Evolutionary conservation across 1,140 invertebrate species (phyloP), one percentile per base, ranked within the genome.

Genomic region (Pararge aegeria): DNA sequence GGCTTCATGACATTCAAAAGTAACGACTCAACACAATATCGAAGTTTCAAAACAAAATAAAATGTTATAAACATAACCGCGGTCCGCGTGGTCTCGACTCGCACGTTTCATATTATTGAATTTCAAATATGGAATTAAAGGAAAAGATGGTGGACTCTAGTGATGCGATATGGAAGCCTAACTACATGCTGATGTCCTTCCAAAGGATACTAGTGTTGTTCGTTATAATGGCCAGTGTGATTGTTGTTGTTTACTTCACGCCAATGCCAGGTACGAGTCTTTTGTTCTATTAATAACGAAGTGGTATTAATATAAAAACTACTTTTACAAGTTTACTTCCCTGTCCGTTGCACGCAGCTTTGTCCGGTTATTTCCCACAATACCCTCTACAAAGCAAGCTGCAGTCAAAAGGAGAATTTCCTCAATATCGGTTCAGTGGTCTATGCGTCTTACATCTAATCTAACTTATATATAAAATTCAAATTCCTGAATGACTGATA

Each of bases 161-260:
- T 73, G 75, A 60, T 55, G 68, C 65, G 55, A 55, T 82, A 60
- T 55, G 71, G 59, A 89, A 86, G 58, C 85, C 85, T 15, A 88
- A 89, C 75, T 89, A 89, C 69, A 87, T 84, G 85, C 73, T 88
- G 5, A 83, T 88, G 85, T 89, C 87, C 77, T 81, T 89, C 72
- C 87, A 89, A 55, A 87, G 85, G 81, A 88, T 90, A 82, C 73
- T 87, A 37, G 78, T 88, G 59, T 65, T 90, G 66, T 72, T 62
- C 64, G 82, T 91, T 55, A 91, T 92, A 82, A 77, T 90, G 54
- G 80, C 91, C 13, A 92, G 93, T 64, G 93, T 94, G 37, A 84
- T 93, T 44, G 92, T 93, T 48, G 92, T 94, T 59, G 92, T 94
- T 60, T 94, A 94, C 77, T 91, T 93, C 12, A 94, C 93, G 16